A percentile compares a stretch with the other conserved stretches of the same genome.
Evolutionary conservation across 2,888 invertebrate genomes (phyloP).

Genomic region (Thumatha senex): DNA sequence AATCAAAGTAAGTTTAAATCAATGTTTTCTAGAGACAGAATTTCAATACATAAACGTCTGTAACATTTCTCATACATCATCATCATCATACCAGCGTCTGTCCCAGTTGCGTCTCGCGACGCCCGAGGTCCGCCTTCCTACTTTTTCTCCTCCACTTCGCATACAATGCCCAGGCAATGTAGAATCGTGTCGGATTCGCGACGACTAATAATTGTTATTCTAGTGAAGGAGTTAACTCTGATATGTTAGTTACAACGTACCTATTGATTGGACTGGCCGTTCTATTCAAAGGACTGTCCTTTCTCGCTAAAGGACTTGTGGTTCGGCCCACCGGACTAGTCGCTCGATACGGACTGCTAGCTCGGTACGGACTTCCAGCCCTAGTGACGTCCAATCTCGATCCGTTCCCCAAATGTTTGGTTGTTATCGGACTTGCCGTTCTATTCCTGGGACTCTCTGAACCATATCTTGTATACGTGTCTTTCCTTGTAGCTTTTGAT

Average conservation of each 20-base stretch:
- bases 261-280: slow-evolving; percentile 82
- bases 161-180: too few species aligned
- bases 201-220: too few species aligned
- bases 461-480: slow-evolving; percentile 65
- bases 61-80: too few species aligned
- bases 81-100: too few species aligned
- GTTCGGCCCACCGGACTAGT: slow-evolving; percentile 77
- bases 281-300: slow-evolving; percentile 77
- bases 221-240: too few species aligned
- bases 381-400: slow-evolving; percentile 77
- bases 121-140: too few species aligned
- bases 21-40: too few species aligned
- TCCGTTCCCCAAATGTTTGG: slow-evolving; percentile 79
- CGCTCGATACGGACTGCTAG: slow-evolving; percentile 69
- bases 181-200: too few species aligned
- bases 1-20: too few species aligned
- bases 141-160: too few species aligned
- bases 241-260: slow-evolving; percentile 42
- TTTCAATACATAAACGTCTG: too few species aligned
- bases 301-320: slow-evolving; percentile 81
- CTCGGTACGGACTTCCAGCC: slow-evolving; percentile 65
- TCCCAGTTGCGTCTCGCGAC: too few species aligned
- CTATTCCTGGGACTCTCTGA: slow-evolving; percentile 74
- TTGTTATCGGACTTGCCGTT: slow-evolving; percentile 78
- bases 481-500: slow-evolving; percentile 67